Percentiles rank a stretch among this genome's conserved stretches.
phyloP scores from a whole-genome alignment of 2,797 vertebrate genomes.

The Arrhamphus sclerolepis region DNA sequence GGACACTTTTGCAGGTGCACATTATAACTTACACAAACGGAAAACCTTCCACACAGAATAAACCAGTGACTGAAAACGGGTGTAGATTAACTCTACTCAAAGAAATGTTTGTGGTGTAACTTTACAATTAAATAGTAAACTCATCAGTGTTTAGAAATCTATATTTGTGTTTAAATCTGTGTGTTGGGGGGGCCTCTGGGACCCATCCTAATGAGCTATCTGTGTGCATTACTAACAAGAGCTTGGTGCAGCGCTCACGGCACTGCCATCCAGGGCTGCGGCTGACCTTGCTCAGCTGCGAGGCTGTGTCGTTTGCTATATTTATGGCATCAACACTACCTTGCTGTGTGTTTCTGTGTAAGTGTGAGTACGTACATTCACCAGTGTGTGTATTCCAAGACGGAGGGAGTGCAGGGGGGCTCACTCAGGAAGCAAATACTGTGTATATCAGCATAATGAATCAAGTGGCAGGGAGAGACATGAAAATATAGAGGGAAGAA shows the following conservation, averaged over 20 bases:
- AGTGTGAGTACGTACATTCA: conserved; percentile 47
- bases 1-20: conserved; percentile 24
- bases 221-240: conserved; percentile 84
- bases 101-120: conserved; percentile 49
- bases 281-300: conserved; percentile 85
- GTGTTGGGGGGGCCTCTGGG: conserved; percentile 79
- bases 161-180: conserved; percentile 72
- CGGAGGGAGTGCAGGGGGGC: conserved; percentile 70
- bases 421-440: conserved; percentile 84
- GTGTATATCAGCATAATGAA: conserved; percentile 88
- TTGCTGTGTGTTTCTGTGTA: conserved; percentile 52
- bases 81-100: conserved; percentile 56
- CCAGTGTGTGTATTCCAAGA: conserved; percentile 65
- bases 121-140: conserved; percentile 79
- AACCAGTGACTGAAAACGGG: conserved; percentile 38
- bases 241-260: conserved; percentile 80
- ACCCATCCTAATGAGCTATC: conserved; percentile 85
- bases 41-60: conserved; percentile 23
- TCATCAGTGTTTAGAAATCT: conserved; percentile 74
- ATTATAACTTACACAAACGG: conserved; percentile 11
- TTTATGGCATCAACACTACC: conserved; percentile 82
- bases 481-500: conserved; percentile 31
- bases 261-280: conserved; percentile 83
- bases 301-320: conserved; percentile 84
- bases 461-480: conserved; percentile 77